Evolutionary conservation across 2,888 invertebrate genomes (phyloP), one percentile per base, ranked within the genome.

Genomic region (Tanypteryx hageni): DNA sequence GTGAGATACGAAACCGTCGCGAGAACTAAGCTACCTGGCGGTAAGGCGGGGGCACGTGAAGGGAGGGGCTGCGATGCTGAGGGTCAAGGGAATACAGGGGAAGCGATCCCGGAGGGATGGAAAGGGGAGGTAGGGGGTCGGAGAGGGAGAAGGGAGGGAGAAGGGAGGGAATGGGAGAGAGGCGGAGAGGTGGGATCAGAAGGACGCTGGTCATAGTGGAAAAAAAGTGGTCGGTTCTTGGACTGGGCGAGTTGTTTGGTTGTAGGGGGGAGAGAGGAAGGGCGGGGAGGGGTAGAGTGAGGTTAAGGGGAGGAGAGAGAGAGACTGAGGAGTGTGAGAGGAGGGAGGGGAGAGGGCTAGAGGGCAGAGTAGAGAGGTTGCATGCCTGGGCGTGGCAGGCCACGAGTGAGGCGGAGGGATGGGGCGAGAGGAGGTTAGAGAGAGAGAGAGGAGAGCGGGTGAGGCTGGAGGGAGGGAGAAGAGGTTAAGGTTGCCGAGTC

Each of bases 241-340:
- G 86, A 86, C 86, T 86, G 86, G 86, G 86, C 86, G 86, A 86
- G 86, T 86, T 86, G 86, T 86, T 86, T 86, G 86, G 86, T 86
- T 44, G 44, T 44, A 44, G 44, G 44, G 44, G 44, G 44, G 83
- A 57, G 57, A n/a, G n/a, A 10, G 27, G 18, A 8, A 18, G 31
- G 82, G 44, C 16, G 44, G 8, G 14, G 82, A 31, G 64, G n/a
- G 64, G 64, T 0, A n/a, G 10, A 81, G 22, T 9, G 3, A 7
- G 64, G 64, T 16, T 11, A 64, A n/a, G 64, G n/a, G n/a, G 64
- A 64, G n/a, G 64, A n/a, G 64, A n/a, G 64, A 18, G 64, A n/a
- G 2, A 13, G 82, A 16, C 1, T 13, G 82, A 14, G 44, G 5
- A 0, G 44, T 14, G 82, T 11, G 59, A 27, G 82, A 31, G 27